Percentiles rank a stretch among this genome's conserved stretches.
These are phyloP conservation scores for Empidonax alnorum DNA, from an alignment of 2,113 vertebrate species.

Conservation along the genomic window DNA sequence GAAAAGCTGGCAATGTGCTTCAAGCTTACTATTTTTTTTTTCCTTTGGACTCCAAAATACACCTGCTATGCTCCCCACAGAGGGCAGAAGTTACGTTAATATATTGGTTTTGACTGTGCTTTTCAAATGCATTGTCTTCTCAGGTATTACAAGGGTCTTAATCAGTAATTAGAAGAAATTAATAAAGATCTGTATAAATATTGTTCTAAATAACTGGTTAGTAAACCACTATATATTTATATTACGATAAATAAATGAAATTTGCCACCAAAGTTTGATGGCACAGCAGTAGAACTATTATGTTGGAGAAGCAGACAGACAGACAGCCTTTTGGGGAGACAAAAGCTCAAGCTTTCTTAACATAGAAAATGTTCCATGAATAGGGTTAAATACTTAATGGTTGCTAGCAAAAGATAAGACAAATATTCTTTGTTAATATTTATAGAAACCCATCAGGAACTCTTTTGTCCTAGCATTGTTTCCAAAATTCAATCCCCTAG, in stretches of 20 bases:
- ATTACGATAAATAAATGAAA: constrained; percentile 21
- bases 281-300: background rate
- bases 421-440: constrained; percentile 73
- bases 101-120: background rate
- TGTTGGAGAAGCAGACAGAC: constrained; percentile 7
- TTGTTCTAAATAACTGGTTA: background rate
- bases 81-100: background rate
- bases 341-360: constrained; percentile 61
- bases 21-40: background rate
- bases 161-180: constrained; percentile 27
- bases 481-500: constrained; percentile 59
- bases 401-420: constrained; percentile 71
- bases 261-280: background rate
- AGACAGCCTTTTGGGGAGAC: constrained; percentile 40
- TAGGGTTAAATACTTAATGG: constrained; percentile 63
- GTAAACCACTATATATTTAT: background rate
- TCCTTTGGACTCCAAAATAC: background rate
- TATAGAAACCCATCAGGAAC: constrained; percentile 63
- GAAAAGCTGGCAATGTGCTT: background rate
- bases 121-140: background rate
- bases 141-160: background rate
- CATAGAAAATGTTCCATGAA: constrained; percentile 50
- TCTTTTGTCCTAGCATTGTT: constrained; percentile 61
- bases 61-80: background rate
- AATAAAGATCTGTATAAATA: background rate